Evolutionary conservation across 2,113 vertebrate genomes (phyloP).

Genomic region (Ctenomys sociabilis): DNA sequence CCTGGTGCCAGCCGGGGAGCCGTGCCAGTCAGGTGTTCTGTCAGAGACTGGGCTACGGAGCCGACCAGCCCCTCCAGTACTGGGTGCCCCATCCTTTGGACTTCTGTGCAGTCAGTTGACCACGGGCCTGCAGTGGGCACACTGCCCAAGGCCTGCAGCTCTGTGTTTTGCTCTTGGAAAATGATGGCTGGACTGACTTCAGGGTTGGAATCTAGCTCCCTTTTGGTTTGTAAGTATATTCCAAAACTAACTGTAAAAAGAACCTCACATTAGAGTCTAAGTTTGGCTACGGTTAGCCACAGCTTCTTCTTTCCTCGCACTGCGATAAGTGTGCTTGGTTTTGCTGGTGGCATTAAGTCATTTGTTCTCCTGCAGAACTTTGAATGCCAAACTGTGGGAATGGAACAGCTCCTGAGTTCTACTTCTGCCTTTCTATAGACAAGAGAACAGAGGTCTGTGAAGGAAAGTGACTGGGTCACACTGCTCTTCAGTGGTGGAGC

Average conservation of each 20-base stretch:
- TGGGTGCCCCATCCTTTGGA: background rate
- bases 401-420: background rate
- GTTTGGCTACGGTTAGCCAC: conserved; percentile 69
- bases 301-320: conserved; percentile 63
- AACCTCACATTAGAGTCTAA: conserved; percentile 75
- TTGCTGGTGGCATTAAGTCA: conserved; percentile 63
- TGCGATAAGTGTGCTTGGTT: background rate
- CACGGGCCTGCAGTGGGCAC: background rate
- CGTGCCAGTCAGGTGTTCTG: background rate
- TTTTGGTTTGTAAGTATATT: conserved; percentile 70
- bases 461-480: background rate
- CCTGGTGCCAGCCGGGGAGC: background rate
- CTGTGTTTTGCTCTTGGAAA: conserved; percentile 56
- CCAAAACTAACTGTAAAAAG: conserved; percentile 77
- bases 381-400: conserved; percentile 39
- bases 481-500: background rate
- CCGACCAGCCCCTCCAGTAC: background rate
- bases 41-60: background rate
- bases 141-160: background rate
- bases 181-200: conserved; percentile 14
- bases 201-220: conserved; percentile 50
- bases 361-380: conserved; percentile 59
- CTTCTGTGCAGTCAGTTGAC: too few relatives aligned
- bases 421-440: conserved; percentile 52
- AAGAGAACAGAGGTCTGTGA: conserved; percentile 15